Base-by-base conservation (phyloP, 2,797 vertebrate species). In the Helostoma temminkii region DNA sequence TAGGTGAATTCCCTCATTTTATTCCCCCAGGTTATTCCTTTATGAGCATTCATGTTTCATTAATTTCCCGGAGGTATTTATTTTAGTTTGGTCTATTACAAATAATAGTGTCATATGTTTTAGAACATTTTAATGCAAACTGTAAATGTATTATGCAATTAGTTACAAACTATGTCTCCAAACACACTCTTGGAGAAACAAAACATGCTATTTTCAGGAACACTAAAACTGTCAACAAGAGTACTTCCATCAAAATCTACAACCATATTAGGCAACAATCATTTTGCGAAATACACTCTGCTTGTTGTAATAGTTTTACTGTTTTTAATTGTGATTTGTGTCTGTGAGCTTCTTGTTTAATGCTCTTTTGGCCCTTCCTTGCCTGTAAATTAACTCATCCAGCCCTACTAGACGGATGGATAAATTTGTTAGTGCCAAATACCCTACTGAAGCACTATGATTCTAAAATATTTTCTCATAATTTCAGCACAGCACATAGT, bases 381-480 rank as follows among this genome's bases (percentile, higher is more conserved):
- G 21, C 46, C 48, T 73, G 42, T 83, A 68, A 82, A 68, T 83
- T 66, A 83, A 70, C 62, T 63, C 64, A 14, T 26, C 65, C 66
- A 30, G 59, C 24, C 46, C n/a, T 18, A 12, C 43, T 46, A 10
- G 43, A 25, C 37, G 63, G 45, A 62, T 49, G 41, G 54, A 61
- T 45, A 46, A 54, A 64, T 74, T 60, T 75, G 74, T 75, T 54
- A 76, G 28, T 37, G 76, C 63, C 64, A 64, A 62, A 71, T 64
- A 66, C 54, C 68, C 76, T 64, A 47, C 71, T 50, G 66, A 41
- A 49, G 61, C 49, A 6, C 59, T 8, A 15, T 5, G 15, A 71
- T 22, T 66, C 57, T 48, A 21, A 47, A 73, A 62, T 56, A 43
- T 81, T 83, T 82, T 83, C 72, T 81, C 82, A 84, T 88, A 88